Evolutionary conservation across 1,140 invertebrate species (phyloP), one percentile per base, ranked within the genome.

Genomic region (Acromyrmex heyeri): DNA sequence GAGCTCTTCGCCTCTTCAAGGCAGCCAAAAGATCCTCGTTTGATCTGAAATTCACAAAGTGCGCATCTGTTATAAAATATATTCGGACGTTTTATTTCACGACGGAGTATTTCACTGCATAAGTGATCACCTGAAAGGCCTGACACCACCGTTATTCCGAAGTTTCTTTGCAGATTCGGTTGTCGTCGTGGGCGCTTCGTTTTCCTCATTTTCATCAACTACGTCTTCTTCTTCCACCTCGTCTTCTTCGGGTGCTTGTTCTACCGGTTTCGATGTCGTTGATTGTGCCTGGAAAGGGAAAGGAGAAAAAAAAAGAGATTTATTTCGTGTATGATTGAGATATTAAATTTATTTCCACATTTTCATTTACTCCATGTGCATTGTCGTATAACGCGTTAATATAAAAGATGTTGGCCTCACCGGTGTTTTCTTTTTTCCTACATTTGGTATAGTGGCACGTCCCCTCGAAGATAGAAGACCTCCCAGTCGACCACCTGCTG

Each of bases 11-110:
- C 85, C 96, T 96, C 93, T 97, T 97, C 70, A 97, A 93, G 2
- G 97, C 96, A 75, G 96, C 97, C 61, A 97, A 93, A 21, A 97
- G 95, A 88, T 97, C 97, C 61, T 97, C 96, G 92, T 97, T 97
- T 90, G 97, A 97, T 90, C 97, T 96, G 94, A 96, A 97, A 2
- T 27, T n/a, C 24, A 55, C n/a, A 75, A 16, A 21, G 12, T 10
- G 12, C 2, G 16, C 5, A 16, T 30, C 16, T 82, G 0, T 44
- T 53, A 38, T 14, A 55, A 53, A 70, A 62, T 24, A 50, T 24
- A 30, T 50, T 0, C 7, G 4, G 2, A 16, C 24, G 7, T 27
- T 65, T 34, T 34, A 34, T 34, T 34, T 34, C 5, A 53, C 14
- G 55, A n/a, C 10, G 0, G 5, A 50, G 14, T 34, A 59, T 78